These are phyloP conservation scores for Clamator glandarius DNA, from an alignment of 2,797 vertebrate species.

Conservation along the genomic window DNA sequence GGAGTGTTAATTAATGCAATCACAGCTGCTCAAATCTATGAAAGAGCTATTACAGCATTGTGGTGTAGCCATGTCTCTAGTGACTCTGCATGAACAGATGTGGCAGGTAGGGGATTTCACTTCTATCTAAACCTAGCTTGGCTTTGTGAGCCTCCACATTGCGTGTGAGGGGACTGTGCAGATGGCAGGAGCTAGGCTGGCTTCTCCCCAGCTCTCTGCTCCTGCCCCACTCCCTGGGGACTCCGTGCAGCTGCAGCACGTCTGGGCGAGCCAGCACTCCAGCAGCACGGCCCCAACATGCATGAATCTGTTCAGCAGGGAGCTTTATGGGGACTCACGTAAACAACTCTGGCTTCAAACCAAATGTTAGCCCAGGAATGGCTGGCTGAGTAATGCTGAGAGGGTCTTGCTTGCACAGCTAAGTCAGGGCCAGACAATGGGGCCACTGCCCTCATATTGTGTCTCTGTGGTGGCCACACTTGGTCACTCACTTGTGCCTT, in stretches of 20 bases:
- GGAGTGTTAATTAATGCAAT: not conserved
- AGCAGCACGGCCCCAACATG: accelerated
- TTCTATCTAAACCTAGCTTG: not conserved
- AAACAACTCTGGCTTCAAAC: not conserved
- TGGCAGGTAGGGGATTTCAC: not conserved
- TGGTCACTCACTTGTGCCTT: not conserved
- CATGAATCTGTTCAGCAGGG: not conserved
- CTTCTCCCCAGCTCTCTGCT: not conserved
- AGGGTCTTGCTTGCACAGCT: not conserved
- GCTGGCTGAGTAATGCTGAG: not conserved
- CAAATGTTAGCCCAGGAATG: not conserved
- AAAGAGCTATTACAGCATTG: accelerated
- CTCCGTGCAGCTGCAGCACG: not conserved
- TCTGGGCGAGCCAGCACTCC: not conserved
- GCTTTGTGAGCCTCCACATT: not conserved
- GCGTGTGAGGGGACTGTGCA: accelerated
- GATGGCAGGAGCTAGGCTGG: not conserved
- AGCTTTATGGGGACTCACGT: not conserved
- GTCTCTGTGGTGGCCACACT: not conserved
- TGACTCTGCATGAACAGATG: not conserved
- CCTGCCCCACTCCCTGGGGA: not conserved
- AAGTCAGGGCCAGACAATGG: not conserved
- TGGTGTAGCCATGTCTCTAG: accelerated
- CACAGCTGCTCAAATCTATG: not conserved
- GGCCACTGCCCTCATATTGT: accelerated